phyloP scores from a whole-genome alignment of 53 echinoderm and acorn worm species.

The Patiria pectinifera region DNA sequence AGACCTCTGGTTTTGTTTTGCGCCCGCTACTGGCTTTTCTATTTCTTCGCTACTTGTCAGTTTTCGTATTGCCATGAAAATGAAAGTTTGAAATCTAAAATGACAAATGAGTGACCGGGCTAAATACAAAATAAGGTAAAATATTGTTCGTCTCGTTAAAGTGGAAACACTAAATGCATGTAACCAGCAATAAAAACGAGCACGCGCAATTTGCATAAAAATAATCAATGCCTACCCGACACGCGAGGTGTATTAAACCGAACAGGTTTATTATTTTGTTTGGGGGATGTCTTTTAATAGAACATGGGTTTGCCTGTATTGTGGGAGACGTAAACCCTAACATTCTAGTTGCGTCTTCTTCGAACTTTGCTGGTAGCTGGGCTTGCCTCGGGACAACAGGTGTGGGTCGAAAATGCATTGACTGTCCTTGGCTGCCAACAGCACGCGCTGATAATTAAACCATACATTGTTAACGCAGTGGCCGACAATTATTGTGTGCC shows the following conservation, averaged over 20 bases:
- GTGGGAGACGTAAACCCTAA: too few relatives aligned
- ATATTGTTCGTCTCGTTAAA: background rate
- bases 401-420: background rate
- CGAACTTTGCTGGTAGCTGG: background rate
- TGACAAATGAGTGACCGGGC: too few relatives aligned
- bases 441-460: background rate
- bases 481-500: too few relatives aligned
- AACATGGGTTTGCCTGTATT: too few relatives aligned
- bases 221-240: background rate
- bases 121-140: background rate
- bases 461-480: too few relatives aligned
- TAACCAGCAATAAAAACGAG: background rate
- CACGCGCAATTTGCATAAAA: background rate
- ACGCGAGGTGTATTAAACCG: background rate
- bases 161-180: background rate
- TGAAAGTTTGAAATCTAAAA: too few relatives aligned
- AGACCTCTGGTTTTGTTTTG: too few relatives aligned
- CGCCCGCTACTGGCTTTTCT: too few relatives aligned
- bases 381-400: background rate
- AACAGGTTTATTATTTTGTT: background rate
- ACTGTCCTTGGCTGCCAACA: background rate
- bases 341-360: background rate
- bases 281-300: background rate
- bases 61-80: too few relatives aligned
- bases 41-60: too few relatives aligned